Base-by-base conservation (phyloP, 2,113 vertebrate genomes). In the Grammomys surdaster region DNA sequence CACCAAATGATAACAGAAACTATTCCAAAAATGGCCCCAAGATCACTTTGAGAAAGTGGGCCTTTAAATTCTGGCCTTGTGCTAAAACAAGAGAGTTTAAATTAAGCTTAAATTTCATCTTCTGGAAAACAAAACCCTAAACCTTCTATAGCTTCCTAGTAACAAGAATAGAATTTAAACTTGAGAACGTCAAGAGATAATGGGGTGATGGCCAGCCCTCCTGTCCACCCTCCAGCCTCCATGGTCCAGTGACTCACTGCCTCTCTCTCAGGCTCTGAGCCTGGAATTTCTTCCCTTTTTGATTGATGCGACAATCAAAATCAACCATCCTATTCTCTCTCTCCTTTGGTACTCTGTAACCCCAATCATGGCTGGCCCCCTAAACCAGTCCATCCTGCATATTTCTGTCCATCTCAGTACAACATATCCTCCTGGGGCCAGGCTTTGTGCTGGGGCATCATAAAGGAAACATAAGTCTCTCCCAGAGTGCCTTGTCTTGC, bases 1-100 rank as follows among this genome's bases (percentile, higher is more conserved):
- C 94, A 65, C 93, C 43, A 94, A 73, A 65, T 1, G n/a, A 87
- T 89, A 94, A 95, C 63, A 89, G 88, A 75, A 93, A 65, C 77
- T 12, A 70, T 65, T 89, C 88, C 93, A 89, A 89, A 92, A 90
- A 90, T 43, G 87, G 65, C 43, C 84, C 89, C 4, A 0, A 60
- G 60, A 73, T 92, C 89, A 95, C 46, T 90, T 43, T 72, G 63
- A 89, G 97, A 95, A 89, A 95, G 24, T 7, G 60, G 24, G 43
- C 76, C 89, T 73, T 76, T 94, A 91, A 96, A 65, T 22, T 72
- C 54, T 88, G 94, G 46, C 81, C 73, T 88, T 80, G 48, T 89
- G 51, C 60, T 28, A 69, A 93, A 96, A 93, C 24, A 31, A 24
- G 43, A 92, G 40, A 33, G 58, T 70, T 77, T 69, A 69, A 78